Percentiles rank a stretch among this genome's conserved stretches.
These are phyloP conservation scores for Mormyrus iriodes DNA, from an alignment of 2,113 vertebrate species.

Conservation along the genomic window DNA sequence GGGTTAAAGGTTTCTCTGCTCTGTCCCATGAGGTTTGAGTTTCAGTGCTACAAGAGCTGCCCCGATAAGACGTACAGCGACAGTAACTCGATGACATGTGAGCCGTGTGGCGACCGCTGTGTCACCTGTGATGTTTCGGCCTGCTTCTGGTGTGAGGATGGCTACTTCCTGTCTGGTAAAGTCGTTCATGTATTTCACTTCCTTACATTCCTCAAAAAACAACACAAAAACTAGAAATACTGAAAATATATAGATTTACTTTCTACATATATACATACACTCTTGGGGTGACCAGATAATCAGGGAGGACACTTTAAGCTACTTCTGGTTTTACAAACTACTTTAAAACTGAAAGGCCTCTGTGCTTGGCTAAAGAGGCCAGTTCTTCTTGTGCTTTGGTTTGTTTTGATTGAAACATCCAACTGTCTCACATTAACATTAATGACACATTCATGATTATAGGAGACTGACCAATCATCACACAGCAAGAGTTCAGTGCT, in stretches of 20 bases:
- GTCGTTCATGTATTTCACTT: neutral
- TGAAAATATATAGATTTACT: neutral
- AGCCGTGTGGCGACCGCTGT: slow-evolving; percentile 62
- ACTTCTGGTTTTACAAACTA: neutral
- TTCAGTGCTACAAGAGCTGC: slow-evolving; percentile 68
- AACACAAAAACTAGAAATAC: neutral
- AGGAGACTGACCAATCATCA: neutral
- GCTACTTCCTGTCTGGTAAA: slow-evolving; percentile 73
- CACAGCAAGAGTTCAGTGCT: neutral
- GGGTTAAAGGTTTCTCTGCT: neutral
- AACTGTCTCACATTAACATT: too few relatives aligned
- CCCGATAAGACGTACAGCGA: slow-evolving; percentile 71
- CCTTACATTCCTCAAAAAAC: neutral
- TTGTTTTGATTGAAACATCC: neutral
- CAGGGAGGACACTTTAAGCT: neutral
- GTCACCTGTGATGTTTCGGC: slow-evolving; percentile 63
- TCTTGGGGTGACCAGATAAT: neutral
- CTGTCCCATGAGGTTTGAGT: slow-evolving; percentile 58
- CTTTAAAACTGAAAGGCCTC: neutral
- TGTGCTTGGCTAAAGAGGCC: neutral
- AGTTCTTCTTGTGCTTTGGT: neutral
- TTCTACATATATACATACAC: neutral
- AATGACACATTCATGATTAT: neutral
- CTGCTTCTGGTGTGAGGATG: slow-evolving; percentile 73
- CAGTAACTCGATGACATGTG: slow-evolving; percentile 52